Base-by-base conservation (phyloP, 2,113 vertebrate genomes). In the Mobula birostris region DNA sequence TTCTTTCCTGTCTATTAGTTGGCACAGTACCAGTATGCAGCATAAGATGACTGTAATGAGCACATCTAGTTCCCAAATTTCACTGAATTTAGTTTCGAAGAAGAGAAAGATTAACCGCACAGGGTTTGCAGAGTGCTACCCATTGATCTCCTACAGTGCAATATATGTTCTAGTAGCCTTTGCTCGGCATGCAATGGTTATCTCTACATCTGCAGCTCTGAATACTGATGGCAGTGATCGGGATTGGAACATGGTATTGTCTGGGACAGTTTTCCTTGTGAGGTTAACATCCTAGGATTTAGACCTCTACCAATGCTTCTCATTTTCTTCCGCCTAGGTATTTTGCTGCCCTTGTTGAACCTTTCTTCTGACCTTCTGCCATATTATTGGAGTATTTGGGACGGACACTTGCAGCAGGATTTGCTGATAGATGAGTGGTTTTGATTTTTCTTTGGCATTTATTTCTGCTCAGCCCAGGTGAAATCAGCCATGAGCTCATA, bases 31-130 rank as follows among this genome's bases (percentile, higher is more conserved):
- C 70, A 93, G 36, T 29, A 4, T 74, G 70, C 91, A 93, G 36
- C 91, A 48, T 74, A 70, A 74, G 70, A 14, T 74, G 70, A 56
- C 21, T 48, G 68, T 72, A 93, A 93, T 72, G 90, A 93, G 90
- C 32, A 27, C 24, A 93, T 8, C 48, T 12, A 74, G 40, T 24
- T 93, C 70, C 36, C 36, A 76, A 93, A 74, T 74, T 93, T 93
- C 68, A 93, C 40, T 76, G 29, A 27, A 6, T 56, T 32, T 93
- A 19, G 91, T 76, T 93, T 74, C 68, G 11, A 8, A 76, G 4
- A 56, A 48, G 91, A 93, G 1, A 76, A 74, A 27, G 70, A 93
- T 21, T 12, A 93, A 76, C 11, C 74, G 68, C 70, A 56, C 70
- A 48, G 40, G 36, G 32, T 7, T 29, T 1, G 68, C 48, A 74